phyloP scores from a whole-genome alignment of 2,797 vertebrate genomes.

The Amphiprion clarkii region DNA sequence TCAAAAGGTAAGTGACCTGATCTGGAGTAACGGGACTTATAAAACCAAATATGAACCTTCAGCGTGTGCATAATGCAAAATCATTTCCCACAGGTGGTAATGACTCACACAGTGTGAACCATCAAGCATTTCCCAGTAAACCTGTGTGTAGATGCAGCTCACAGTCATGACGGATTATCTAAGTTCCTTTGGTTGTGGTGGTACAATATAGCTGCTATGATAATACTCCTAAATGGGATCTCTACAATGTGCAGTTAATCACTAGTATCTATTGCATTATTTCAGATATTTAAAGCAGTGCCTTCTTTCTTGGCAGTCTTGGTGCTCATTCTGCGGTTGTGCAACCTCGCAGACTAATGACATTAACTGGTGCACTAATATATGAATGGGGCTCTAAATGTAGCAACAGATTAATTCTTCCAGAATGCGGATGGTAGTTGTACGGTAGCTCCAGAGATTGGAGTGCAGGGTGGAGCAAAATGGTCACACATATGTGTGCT shows the following conservation, averaged over 20 bases:
- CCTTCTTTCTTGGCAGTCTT: slow-evolving; percentile 14
- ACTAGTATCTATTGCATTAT: background rate
- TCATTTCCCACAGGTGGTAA: background rate
- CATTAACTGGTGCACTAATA: slow-evolving; percentile 46
- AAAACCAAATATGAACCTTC: slow-evolving; percentile 36
- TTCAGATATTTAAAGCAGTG: slow-evolving; percentile 35
- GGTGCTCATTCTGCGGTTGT: slow-evolving; percentile 22
- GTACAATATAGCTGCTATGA: background rate
- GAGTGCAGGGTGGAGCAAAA: slow-evolving; percentile 11
- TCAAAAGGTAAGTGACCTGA: slow-evolving; percentile 87
- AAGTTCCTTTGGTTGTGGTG: slow-evolving; percentile 7
- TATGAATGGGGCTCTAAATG: slow-evolving; percentile 63
- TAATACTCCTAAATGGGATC: background rate
- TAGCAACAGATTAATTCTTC: slow-evolving; percentile 52
- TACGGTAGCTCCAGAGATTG: background rate
- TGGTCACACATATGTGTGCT: background rate
- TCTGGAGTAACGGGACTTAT: slow-evolving; percentile 20
- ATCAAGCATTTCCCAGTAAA: background rate
- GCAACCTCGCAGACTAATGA: slow-evolving; percentile 55
- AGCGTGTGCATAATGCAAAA: background rate
- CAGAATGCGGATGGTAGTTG: slow-evolving; percentile 1
- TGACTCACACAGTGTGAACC: background rate
- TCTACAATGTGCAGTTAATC: slow-evolving; percentile 15
- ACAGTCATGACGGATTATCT: slow-evolving; percentile 14
- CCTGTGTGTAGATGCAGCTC: background rate